Percentiles rank a stretch among this genome's conserved stretches.
phyloP scores from a whole-genome alignment of 1,140 invertebrate genomes.

The Euglossa dilemma region DNA sequence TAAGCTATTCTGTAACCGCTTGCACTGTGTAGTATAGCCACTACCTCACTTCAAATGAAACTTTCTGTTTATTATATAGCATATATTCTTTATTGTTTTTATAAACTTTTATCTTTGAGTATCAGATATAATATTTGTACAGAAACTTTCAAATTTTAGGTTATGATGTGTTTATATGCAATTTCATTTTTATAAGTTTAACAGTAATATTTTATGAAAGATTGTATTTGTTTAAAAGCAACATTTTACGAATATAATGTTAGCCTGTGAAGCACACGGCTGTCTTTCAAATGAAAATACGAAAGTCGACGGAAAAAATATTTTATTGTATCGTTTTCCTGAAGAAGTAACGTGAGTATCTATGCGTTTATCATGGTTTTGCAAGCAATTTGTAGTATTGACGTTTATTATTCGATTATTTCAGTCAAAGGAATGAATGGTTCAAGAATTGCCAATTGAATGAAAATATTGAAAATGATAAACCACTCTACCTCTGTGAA shows the following conservation, averaged over 20 bases:
- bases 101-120: not conserved
- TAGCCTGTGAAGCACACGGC: slow-evolving; percentile 37
- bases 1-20: not conserved
- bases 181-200: not conserved
- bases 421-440: slow-evolving; percentile 55
- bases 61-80: not conserved
- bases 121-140: not conserved
- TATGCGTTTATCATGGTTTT: not conserved
- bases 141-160: slow-evolving; percentile 11
- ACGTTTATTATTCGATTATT: not conserved
- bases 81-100: not conserved
- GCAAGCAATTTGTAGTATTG: not conserved
- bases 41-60: not conserved
- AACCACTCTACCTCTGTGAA: slow-evolving; percentile 52
- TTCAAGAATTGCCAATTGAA: slow-evolving; percentile 50
- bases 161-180: slow-evolving; percentile 4
- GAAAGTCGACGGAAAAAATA: slow-evolving; percentile 51
- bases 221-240: not conserved
- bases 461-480: not conserved
- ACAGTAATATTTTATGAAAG: slow-evolving; percentile 9
- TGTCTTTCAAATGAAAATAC: slow-evolving; percentile 60
- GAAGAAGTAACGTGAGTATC: slow-evolving; percentile 57
- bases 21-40: not conserved
- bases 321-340: slow-evolving; percentile 63
- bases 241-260: slow-evolving; percentile 37